Base-by-base conservation (phyloP, 2,797 vertebrate genomes). In the Dallia pectoralis region DNA sequence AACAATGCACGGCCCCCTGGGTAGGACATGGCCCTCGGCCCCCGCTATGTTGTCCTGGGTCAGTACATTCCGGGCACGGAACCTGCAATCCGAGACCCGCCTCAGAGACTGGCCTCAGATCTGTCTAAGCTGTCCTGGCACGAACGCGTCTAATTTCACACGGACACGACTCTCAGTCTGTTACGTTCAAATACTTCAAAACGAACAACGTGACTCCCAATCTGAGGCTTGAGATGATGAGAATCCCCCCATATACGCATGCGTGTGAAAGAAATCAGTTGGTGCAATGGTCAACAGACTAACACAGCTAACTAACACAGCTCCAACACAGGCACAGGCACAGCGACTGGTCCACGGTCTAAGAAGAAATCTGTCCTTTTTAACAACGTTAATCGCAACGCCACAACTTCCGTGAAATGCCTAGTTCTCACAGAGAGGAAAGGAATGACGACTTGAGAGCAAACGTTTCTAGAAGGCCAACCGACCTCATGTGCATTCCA, bases 331-430 rank as follows among this genome's bases (percentile, higher is more conserved):
- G 2, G 22, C 53, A 25, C 53, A 19, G n/a, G 11, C 53, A 56
- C n/a, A 59, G 53, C 81, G 77, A 79, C 48, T 70, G 53, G 72
- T 78, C 67, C 74, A 77, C 53, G 62, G 79, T 77, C 27, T 67
- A 7, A 40, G 32, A 47, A 67, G 36, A 67, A 76, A 76, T 79
- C 36, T 32, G 62, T 82, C 44, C 53, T 69, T 71, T 70, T 67
- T 62, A 74, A n/a, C n/a, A 79, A 77, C 77, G 71, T 80, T 74
- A 56, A 80, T 74, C 82, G 74, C 15, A n/a, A 87, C 85, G 81
- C 85, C 75, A 78, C 80, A 87, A 82, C 71, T 68, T 76, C 70
- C 80, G 86, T 86, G 86, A 89, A 32, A 19, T 64, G 33, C 18
- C 15, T 44, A 30, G 16, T 19, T 29, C 69, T 77, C 67, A n/a